A percentile compares a stretch with the other conserved stretches of the same genome.
These are phyloP conservation scores for Pangasianodon gigas DNA, from an alignment of 2,113 vertebrate species.

Conservation along the genomic window DNA sequence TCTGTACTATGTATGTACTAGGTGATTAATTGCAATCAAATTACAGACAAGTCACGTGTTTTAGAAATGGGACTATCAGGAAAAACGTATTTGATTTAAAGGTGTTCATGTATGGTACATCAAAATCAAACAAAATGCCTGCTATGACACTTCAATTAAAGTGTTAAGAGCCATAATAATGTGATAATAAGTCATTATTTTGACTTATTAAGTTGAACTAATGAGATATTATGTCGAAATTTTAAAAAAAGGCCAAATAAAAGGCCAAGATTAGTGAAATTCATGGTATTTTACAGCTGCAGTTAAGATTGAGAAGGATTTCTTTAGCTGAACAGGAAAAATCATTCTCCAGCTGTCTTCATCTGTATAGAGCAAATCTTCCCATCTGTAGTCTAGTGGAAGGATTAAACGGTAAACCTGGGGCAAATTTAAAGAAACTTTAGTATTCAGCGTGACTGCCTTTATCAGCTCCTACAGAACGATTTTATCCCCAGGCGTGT, in stretches of 20 bases:
- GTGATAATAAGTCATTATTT: no score
- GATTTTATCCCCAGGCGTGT: slow-evolving; percentile 36
- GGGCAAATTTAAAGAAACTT: slow-evolving; percentile 14
- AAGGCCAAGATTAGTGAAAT: neutral
- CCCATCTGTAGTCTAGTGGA: neutral
- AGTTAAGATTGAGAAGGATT: neutral
- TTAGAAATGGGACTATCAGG: neutral
- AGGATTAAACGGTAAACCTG: slow-evolving; percentile 26
- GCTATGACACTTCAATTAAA: neutral
- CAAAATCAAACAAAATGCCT: neutral
- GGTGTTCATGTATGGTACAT: neutral
- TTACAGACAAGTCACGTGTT: neutral
- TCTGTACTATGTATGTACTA: neutral
- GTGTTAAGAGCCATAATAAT: neutral
- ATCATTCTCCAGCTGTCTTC: slow-evolving; percentile 14
- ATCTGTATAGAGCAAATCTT: neutral
- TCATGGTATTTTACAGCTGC: neutral
- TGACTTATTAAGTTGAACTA: neutral
- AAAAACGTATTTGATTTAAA: neutral
- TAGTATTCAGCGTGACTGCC: neutral
- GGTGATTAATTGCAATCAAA: neutral
- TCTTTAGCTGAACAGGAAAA: neutral
- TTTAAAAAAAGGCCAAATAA: neutral
- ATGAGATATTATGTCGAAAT: neutral
- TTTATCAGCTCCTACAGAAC: slow-evolving; percentile 17